A percentile compares a stretch with the other conserved stretches of the same genome.
Evolutionary conservation across 2,797 vertebrate genomes (phyloP).

Genomic region (Mormyrops attenuatus): DNA sequence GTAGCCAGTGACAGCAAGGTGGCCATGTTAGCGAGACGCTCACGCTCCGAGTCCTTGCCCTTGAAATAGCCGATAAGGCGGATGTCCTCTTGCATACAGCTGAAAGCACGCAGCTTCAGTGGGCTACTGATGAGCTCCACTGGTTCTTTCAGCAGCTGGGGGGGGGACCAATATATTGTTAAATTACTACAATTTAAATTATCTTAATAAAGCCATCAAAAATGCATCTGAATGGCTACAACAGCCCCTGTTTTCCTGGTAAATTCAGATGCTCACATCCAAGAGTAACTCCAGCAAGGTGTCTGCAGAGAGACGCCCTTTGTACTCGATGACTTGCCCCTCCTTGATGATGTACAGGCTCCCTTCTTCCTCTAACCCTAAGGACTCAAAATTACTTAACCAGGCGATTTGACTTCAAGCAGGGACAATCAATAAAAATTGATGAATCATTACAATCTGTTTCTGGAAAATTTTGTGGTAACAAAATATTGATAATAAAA

Average conservation of each 20-base stretch:
- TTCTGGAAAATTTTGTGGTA: not conserved
- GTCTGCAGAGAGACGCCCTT: constrained; percentile 87
- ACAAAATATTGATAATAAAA: not conserved
- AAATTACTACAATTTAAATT: not conserved
- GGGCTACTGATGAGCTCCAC: constrained; percentile 86
- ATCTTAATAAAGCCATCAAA: not conserved
- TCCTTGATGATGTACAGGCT: constrained; percentile 92
- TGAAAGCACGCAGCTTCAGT: constrained; percentile 83
- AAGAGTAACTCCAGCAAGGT: constrained; percentile 91
- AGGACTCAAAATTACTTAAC: not conserved
- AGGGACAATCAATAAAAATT: not conserved
- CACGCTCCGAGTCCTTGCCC: constrained; percentile 82
- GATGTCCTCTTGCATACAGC: constrained; percentile 84
- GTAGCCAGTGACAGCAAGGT: not conserved
- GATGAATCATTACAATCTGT: not conserved
- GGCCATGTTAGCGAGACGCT: constrained; percentile 47
- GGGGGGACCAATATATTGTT: not conserved
- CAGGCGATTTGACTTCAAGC: not conserved
- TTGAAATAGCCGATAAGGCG: constrained; percentile 92
- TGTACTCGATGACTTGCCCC: constrained; percentile 85
- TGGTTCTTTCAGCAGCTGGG: constrained; percentile 84
- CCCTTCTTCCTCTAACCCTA: constrained; percentile 85
- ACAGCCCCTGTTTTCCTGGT: not conserved
- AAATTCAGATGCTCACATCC: constrained; percentile 70
- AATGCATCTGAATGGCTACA: not conserved